Evolutionary conservation across 2,797 vertebrate species (phyloP).

Genomic region (Macropodus opercularis): DNA sequence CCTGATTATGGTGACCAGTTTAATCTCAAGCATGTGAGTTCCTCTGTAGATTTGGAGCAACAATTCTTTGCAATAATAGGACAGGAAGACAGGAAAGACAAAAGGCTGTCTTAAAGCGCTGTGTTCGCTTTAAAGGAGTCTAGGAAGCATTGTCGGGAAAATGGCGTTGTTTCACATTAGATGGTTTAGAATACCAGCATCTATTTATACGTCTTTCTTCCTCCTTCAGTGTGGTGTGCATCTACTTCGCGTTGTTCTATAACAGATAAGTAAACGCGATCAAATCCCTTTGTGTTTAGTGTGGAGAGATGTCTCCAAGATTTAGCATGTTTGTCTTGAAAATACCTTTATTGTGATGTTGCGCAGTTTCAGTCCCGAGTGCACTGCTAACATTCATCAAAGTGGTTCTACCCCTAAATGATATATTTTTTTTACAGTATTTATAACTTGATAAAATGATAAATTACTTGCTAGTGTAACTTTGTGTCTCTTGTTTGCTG

Average conservation of each 20-base stretch:
- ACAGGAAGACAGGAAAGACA: slow-evolving; percentile 71
- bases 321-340: slow-evolving; percentile 52
- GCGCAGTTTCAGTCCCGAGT: slow-evolving; percentile 18
- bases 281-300: slow-evolving; percentile 54
- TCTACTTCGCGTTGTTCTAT: slow-evolving; percentile 45
- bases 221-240: slow-evolving; percentile 46
- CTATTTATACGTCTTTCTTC: slow-evolving; percentile 75
- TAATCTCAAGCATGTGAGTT: slow-evolving; percentile 81
- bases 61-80: slow-evolving; percentile 73
- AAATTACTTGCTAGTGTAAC: no score
- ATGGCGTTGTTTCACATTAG: slow-evolving; percentile 75
- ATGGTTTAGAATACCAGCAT: slow-evolving; percentile 72
- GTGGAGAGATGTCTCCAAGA: slow-evolving; percentile 55
- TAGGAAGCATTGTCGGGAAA: slow-evolving; percentile 68
- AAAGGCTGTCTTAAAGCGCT: slow-evolving; percentile 69
- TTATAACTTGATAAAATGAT: no score
- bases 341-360: slow-evolving; percentile 39
- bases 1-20: slow-evolving; percentile 78
- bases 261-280: slow-evolving; percentile 52
- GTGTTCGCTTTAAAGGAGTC: slow-evolving; percentile 74
- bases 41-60: slow-evolving; percentile 72
- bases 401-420: neutral
- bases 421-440: no score
- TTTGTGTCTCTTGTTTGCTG: no score
- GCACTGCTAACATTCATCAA: slow-evolving; percentile 6